Evolutionary conservation across 2,797 vertebrate genomes (phyloP), one percentile per base, ranked within the genome.

Genomic region (Fundulus diaphanus): DNA sequence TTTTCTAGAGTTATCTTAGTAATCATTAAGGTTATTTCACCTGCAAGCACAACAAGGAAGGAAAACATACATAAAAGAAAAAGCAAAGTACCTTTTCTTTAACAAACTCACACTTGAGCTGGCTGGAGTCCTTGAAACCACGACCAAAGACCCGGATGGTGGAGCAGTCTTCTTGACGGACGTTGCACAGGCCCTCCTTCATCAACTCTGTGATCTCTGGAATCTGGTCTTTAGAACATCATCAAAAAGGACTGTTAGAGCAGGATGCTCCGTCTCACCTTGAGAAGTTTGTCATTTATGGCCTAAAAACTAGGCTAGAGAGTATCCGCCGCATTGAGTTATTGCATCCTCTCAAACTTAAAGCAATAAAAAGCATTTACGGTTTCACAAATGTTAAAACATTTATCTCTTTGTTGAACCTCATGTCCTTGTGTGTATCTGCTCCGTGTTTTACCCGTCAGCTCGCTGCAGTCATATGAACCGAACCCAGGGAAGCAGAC

Each of bases 101-200:
- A 77, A 94, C 93, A 89, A 99, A 91, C 95, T 98, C 97, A 96
- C 97, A 98, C 90, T 94, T 97, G 89, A 96, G 92, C 78, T 93
- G 93, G 52, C 92, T 82, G 35, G 95, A 95, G 77, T 96, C 92
- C 82, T 87, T 95, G 92, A 99, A 98, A 76, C 96, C 95, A 7
- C 91, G 94, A 33, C 97, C 97, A 44, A 93, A 92, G 77, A 95
- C 93, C 87, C 90, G 95, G 57, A 97, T 77, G 24, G 86, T 89
- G 48, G 93, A 91, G 88, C 97, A 98, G 82, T 94, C 92, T 40
- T 92, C 89, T 74, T 93, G 93, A 11, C 71, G 93, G 74, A 97
- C 78, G 72, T 99, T 90, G 27, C 96, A 98, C n/a, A 98, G 93
- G 74, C 97, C 97, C 72, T 90, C 91, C 51, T 95, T 94, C 80